Conservation (phyloP, 1,140 invertebrate species). For the Drosophila nigromelanica region DNA sequence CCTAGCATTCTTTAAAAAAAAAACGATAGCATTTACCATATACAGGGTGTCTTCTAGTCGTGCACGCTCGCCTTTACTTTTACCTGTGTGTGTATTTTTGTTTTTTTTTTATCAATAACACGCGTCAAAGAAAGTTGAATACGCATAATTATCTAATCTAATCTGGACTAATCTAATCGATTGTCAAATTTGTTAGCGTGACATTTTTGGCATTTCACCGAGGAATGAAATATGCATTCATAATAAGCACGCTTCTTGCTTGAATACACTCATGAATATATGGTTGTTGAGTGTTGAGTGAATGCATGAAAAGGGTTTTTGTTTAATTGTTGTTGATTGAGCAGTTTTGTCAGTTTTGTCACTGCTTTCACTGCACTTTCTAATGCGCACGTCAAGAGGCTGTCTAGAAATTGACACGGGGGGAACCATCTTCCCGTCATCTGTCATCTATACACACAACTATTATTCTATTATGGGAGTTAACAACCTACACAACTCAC, state of each 20-base stretch:
- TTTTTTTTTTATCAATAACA: conserved; percentile 14
- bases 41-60: no score
- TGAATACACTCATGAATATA: conserved; percentile 1
- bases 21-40: no score
- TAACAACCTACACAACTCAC: background rate
- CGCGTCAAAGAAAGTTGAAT: conserved; percentile 16
- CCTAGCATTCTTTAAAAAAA: no score
- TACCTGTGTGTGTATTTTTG: background rate
- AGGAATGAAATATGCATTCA: background rate
- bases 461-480: conserved; percentile 22
- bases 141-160: background rate
- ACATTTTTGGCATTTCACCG: conserved; percentile 8
- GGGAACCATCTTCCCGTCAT: background rate
- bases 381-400: conserved; percentile 34
- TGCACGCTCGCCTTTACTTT: no score
- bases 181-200: conserved; percentile 17
- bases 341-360: conserved; percentile 35
- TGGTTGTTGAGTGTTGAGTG: conserved; percentile 3
- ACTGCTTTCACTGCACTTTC: conserved; percentile 78
- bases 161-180: conserved; percentile 22
- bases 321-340: conserved; percentile 68
- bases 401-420: no score
- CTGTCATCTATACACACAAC: conserved; percentile 50
- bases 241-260: conserved; percentile 1
- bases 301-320: conserved; percentile 69